Evolutionary conservation across 2,888 invertebrate genomes (phyloP).

Genomic region (Eupeodes luniger): DNA sequence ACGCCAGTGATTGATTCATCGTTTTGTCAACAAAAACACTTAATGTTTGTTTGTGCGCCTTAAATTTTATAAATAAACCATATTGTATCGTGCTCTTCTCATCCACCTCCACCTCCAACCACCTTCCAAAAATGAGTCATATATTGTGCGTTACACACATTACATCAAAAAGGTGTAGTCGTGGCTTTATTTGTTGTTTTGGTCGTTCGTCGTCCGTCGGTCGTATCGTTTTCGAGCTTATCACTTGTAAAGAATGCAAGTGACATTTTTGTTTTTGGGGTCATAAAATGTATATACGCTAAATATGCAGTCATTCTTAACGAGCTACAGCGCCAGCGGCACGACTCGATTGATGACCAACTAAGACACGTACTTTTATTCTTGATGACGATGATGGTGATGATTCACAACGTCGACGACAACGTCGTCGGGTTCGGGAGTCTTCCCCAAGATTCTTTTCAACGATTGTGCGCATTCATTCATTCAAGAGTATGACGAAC

Average conservation of each 20-base stretch:
- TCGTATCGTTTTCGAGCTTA: conserved; percentile 27
- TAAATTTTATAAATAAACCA: conserved; percentile 13
- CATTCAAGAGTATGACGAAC: conserved; percentile 66
- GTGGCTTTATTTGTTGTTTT: conserved; percentile 11
- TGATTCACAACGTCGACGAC: conserved; percentile 52
- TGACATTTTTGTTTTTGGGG: conserved; percentile 70
- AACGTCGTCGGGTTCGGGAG: conserved; percentile 22
- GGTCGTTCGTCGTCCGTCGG: conserved; percentile 16
- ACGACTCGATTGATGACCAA: conserved; percentile 73
- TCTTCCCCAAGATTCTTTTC: conserved; percentile 70
- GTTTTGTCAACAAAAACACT: conserved; percentile 47
- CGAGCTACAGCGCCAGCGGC: conserved; percentile 57
- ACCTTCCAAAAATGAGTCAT: conserved; percentile 54
- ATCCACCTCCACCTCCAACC: conserved; percentile 3
- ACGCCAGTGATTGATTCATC: conserved; percentile 68
- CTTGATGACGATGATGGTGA: conserved; percentile 43
- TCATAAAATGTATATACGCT: conserved; percentile 69
- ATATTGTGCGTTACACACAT: conserved; percentile 63
- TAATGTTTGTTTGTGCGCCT: conserved; percentile 46
- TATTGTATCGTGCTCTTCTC: conserved; percentile 44
- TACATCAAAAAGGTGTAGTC: conserved; percentile 61
- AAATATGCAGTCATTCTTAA: conserved; percentile 62
- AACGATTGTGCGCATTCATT: conserved; percentile 72
- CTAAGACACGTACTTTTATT: conserved; percentile 66
- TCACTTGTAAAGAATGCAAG: conserved; percentile 74